These are phyloP conservation scores for Sebastes jordani DNA, from an alignment of 2,797 vertebrate genomes.

Conservation along the genomic window DNA sequence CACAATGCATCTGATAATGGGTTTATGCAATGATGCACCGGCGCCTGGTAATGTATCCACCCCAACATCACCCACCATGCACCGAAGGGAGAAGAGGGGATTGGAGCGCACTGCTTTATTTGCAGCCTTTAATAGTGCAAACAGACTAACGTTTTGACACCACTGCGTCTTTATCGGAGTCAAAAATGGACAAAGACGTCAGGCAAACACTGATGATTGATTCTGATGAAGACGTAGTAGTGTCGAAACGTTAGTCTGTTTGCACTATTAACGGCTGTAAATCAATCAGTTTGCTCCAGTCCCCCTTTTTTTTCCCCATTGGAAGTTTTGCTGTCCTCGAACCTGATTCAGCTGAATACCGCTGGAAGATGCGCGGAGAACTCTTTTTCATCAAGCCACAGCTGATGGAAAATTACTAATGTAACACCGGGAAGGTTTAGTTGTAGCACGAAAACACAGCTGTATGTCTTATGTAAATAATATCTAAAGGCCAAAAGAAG, in stretches of 20 bases:
- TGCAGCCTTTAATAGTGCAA: neutral
- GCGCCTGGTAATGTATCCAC: slow-evolving; percentile 42
- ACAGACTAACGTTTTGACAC: neutral
- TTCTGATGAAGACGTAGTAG: neutral
- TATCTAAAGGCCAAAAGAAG: neutral
- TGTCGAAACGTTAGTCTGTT: neutral
- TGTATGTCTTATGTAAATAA: neutral
- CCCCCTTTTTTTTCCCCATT: neutral
- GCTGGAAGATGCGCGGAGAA: neutral
- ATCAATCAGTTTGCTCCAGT: neutral
- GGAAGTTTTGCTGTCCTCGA: neutral
- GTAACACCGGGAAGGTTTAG: neutral
- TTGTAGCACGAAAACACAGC: neutral
- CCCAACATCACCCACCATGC: slow-evolving; percentile 26
- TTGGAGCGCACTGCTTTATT: neutral
- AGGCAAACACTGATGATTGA: neutral
- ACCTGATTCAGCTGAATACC: neutral
- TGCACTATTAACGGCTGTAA: neutral
- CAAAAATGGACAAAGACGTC: neutral
- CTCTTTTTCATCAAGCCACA: neutral
- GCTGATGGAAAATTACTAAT: slow-evolving; percentile 8
- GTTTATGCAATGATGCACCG: slow-evolving; percentile 70
- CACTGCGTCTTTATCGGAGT: neutral
- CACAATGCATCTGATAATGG: slow-evolving; percentile 72
- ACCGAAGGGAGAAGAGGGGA: neutral